Conservation (phyloP, 2,797 vertebrate genomes). For the Stomatorhinus walkeri region DNA sequence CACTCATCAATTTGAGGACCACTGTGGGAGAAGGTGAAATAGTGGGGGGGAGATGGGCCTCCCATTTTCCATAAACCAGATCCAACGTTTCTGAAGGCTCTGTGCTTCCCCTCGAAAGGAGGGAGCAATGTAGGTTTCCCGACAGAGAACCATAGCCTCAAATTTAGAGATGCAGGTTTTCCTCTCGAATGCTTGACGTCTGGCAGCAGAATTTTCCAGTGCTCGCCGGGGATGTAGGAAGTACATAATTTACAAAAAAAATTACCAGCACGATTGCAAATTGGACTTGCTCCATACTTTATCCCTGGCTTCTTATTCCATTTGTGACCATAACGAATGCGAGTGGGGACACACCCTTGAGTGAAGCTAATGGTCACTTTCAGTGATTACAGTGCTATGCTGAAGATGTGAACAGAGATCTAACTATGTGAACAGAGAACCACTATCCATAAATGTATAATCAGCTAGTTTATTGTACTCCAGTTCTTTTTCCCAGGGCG, state of each 20-base stretch:
- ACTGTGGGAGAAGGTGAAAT: slow-evolving; percentile 7
- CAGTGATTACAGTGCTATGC: not conserved
- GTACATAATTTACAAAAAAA: slow-evolving; percentile 7
- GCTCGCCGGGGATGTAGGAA: not conserved
- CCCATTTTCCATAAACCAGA: slow-evolving; percentile 1
- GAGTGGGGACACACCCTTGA: slow-evolving; percentile 6
- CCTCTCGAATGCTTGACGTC: not conserved
- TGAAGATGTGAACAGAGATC: not conserved
- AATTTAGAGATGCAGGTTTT: not conserved
- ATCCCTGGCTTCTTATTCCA: not conserved
- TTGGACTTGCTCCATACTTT: not conserved
- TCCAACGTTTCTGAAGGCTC: not conserved
- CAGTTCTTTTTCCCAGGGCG: not conserved
- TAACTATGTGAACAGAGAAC: not conserved
- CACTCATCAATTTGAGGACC: slow-evolving; percentile 2
- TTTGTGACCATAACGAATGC: not conserved
- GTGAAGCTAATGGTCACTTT: not conserved
- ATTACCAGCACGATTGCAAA: not conserved
- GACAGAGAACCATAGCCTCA: not conserved
- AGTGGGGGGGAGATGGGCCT: not conserved
- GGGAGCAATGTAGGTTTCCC: not conserved
- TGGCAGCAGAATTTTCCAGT: slow-evolving; percentile 7
- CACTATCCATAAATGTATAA: not conserved
- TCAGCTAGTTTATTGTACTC: not conserved
- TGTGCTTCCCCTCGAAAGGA: not conserved